Evolutionary conservation across 2,797 vertebrate species (phyloP).

Genomic region (Philypnodon macrostomus): DNA sequence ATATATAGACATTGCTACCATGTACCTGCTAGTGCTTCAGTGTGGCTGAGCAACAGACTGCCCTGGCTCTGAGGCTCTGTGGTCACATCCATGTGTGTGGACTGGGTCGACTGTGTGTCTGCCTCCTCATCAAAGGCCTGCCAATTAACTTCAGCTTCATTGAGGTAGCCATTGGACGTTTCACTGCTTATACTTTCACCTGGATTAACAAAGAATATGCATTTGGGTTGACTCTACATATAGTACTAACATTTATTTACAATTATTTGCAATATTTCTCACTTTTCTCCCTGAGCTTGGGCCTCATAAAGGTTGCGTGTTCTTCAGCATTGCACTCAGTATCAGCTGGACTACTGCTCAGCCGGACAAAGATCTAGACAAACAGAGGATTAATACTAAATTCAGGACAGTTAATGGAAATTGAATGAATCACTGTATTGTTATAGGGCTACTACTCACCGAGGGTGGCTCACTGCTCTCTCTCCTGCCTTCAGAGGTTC

Average conservation of each 20-base stretch:
- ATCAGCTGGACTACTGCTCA: conserved; percentile 86
- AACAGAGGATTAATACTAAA: neutral
- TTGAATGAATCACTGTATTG: neutral
- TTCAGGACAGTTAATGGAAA: neutral
- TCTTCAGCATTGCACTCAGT: conserved; percentile 79
- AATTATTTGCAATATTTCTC: conserved; percentile 44
- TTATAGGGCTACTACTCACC: conserved; percentile 72
- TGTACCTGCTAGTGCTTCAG: conserved; percentile 89
- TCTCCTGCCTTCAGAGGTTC: conserved; percentile 75
- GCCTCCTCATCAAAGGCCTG: conserved; percentile 85
- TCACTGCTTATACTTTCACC: conserved; percentile 92
- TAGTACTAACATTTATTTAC: neutral
- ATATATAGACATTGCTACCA: neutral
- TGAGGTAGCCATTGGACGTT: conserved; percentile 79
- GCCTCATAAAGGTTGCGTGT: conserved; percentile 59
- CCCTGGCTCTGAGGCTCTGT: conserved; percentile 78
- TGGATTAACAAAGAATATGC: conserved; percentile 41
- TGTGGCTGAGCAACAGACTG: conserved; percentile 87
- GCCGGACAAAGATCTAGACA: conserved; percentile 76
- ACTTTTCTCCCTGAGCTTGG: conserved; percentile 86
- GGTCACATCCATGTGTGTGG: conserved; percentile 75
- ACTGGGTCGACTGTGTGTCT: conserved; percentile 80
- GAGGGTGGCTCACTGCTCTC: conserved; percentile 77
- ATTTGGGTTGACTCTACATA: conserved; percentile 3
- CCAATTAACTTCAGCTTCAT: conserved; percentile 82